phyloP scores from a whole-genome alignment of 2,113 vertebrate species.

The Neolamprologus longior region DNA sequence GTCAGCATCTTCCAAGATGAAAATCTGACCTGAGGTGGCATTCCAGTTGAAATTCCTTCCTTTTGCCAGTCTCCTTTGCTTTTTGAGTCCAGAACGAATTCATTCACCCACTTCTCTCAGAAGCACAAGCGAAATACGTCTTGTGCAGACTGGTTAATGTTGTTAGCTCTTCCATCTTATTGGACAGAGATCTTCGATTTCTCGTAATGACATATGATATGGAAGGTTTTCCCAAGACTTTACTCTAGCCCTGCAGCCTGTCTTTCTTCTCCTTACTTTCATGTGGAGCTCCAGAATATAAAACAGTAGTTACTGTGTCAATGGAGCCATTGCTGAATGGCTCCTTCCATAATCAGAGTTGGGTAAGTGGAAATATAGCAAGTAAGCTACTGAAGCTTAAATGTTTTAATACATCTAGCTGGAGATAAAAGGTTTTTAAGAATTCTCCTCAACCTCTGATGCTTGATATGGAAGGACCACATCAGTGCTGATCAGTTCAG shows the following conservation, averaged over 20 bases:
- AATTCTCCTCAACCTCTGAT: no score
- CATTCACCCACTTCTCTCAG: not conserved
- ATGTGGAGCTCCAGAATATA: not conserved
- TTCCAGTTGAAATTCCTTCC: not conserved
- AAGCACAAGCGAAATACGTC: rapidly evolving
- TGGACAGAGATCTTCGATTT: not conserved
- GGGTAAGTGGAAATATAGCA: no score
- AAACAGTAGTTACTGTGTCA: not conserved
- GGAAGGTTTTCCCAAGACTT: not conserved
- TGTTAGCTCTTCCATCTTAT: not conserved
- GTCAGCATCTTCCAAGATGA: not conserved
- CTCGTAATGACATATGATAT: not conserved
- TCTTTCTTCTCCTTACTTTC: not conserved
- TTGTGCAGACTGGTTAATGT: not conserved
- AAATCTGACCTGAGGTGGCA: not conserved
- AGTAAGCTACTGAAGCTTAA: no score
- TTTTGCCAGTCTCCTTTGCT: not conserved
- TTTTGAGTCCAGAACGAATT: not conserved
- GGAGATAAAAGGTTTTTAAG: no score
- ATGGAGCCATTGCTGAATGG: no score
- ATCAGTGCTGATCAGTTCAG: no score
- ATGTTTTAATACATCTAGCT: no score
- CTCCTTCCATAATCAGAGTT: no score
- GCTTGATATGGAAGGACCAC: no score
- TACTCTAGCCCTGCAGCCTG: not conserved